Base-by-base conservation (phyloP, 2,888 invertebrate species). In the Odontocolon sp. region DNA sequence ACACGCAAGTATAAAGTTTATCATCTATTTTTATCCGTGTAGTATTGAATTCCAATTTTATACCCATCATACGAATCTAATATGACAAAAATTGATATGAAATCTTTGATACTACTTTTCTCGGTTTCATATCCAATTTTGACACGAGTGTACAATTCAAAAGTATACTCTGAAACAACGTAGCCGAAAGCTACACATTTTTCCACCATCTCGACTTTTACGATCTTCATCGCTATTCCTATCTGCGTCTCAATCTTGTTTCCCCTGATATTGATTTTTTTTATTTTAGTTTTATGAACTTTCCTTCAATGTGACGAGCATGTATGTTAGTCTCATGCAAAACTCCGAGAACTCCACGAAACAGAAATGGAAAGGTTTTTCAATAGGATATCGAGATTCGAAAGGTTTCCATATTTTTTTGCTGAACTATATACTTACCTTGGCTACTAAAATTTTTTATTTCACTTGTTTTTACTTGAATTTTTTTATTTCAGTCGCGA, bases 211-310 rank as follows among this genome's bases (percentile, higher is more conserved):
- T n/a, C 16, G 40, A 69, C 59, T 66, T 78, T 74, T 70, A 70
- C 66, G 70, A 70, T 14, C 21, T 18, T 36, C 50, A 28, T 45
- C n/a, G n/a, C 47, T 36, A n/a, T 70, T 11, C 45, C 66, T 38
- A 47, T 8, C 26, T 31, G 5, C 11, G n/a, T 66, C 70, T 66
- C 54, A 56, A 74, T 69, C 61, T 69, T 56, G 68, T 74, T 74
- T 40, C 50, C 56, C 38, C 18, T 26, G 70, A 70, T 75, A 74
- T 78, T 77, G 74, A 57, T 73, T 69, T 71, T 36, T 61, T 61
- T 38, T 68, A 45, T 11, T 23, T 2, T 26, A 8, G 28, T 14
- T 50, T 33, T 31, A 11, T 28, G 4, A n/a, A n/a, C n/a, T n/a
- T n/a, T 33, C 54, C 11, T 11, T 2, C n/a, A 16, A 42, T 38